Evolutionary conservation across 2,888 invertebrate genomes (phyloP).

Genomic region (Pristionchus entomophagus): DNA sequence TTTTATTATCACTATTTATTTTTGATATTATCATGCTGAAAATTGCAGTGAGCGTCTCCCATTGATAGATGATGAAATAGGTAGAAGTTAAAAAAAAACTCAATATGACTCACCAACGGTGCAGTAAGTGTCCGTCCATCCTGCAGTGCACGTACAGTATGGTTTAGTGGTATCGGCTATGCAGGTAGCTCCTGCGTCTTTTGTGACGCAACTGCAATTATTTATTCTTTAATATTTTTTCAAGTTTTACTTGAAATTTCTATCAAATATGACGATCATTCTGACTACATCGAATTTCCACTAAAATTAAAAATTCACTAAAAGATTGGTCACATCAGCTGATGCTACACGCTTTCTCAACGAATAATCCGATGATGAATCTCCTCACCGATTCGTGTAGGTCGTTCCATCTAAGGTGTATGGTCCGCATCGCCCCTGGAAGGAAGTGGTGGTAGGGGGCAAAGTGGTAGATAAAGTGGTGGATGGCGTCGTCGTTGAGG

Average conservation of each 20-base stretch:
- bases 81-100: background rate
- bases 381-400: background rate
- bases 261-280: too few relatives aligned
- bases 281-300: too few relatives aligned
- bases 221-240: too few relatives aligned
- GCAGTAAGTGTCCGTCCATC: constrained; percentile 21
- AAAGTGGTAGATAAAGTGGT: background rate
- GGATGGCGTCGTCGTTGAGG: background rate
- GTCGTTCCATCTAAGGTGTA: background rate
- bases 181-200: background rate
- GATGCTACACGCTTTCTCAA: too few relatives aligned
- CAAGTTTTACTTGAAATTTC: too few relatives aligned
- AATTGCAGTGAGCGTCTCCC: background rate
- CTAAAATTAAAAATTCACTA: too few relatives aligned
- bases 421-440: background rate
- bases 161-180: background rate
- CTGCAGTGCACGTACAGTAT: constrained; percentile 8
- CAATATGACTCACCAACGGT: background rate
- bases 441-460: background rate
- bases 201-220: constrained; percentile 1
- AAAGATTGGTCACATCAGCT: too few relatives aligned
- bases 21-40: background rate
- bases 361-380: background rate
- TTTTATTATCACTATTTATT: too few relatives aligned
- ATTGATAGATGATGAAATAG: too few relatives aligned